Percentiles rank a stretch among this genome's conserved stretches.
phyloP scores from a whole-genome alignment of 2,797 vertebrate genomes.

The Rhincodon typus region DNA sequence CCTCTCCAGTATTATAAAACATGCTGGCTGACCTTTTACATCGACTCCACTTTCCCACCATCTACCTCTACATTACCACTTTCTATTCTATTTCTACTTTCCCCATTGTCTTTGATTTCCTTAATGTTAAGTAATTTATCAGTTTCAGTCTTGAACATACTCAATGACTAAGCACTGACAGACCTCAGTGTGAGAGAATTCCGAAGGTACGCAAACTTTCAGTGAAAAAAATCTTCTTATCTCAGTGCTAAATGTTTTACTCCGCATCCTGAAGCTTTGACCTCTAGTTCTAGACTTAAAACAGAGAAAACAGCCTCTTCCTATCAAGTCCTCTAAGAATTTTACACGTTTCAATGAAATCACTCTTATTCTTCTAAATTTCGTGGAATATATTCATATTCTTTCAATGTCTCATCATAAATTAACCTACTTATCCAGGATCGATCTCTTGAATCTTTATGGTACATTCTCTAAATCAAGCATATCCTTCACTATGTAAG shows the following conservation, averaged over 20 bases:
- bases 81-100: background rate
- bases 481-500: background rate
- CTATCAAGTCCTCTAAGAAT: background rate
- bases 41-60: background rate
- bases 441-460: background rate
- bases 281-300: background rate
- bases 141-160: background rate
- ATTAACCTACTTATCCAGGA: background rate
- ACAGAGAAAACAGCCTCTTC: background rate
- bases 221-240: background rate
- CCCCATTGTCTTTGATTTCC: background rate
- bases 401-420: background rate
- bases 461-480: background rate
- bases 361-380: background rate
- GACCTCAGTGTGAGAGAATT: background rate
- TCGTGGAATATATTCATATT: background rate
- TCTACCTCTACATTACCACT: too few species aligned
- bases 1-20: background rate
- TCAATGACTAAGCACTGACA: background rate
- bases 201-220: background rate
- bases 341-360: background rate
- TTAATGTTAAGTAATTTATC: background rate
- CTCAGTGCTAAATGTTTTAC: background rate
- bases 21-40: background rate
- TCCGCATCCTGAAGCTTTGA: background rate